Evolutionary conservation across 2,797 vertebrate genomes (phyloP).

Genomic region (Mareca penelope): DNA sequence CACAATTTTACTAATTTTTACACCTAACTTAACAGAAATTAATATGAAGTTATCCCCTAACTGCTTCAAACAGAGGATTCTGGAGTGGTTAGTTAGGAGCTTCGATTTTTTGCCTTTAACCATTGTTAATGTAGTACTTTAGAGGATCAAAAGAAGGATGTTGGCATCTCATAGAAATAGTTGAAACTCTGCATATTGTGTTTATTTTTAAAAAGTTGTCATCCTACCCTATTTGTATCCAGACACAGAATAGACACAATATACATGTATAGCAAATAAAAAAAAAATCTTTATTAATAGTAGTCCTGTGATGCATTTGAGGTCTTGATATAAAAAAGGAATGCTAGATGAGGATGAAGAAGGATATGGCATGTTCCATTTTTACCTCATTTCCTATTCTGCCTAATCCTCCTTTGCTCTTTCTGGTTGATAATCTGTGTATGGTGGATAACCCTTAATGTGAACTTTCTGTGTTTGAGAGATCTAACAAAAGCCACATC

Average conservation of each 20-base stretch:
- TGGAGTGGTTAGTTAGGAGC: background rate
- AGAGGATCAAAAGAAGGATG: background rate
- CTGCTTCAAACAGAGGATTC: background rate
- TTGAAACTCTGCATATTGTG: background rate
- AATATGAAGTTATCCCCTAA: background rate
- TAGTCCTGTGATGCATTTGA: background rate
- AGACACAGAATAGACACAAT: background rate
- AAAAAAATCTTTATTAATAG: background rate
- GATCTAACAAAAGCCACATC: background rate
- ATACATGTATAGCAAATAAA: background rate
- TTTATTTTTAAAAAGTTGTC: background rate
- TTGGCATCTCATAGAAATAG: background rate
- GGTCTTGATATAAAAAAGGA: background rate
- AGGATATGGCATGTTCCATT: background rate
- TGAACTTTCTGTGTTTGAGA: background rate
- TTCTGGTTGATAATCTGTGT: background rate
- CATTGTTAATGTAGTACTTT: background rate
- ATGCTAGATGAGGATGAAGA: background rate
- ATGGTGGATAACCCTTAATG: background rate
- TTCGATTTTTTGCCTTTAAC: background rate
- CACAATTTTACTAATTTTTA: background rate
- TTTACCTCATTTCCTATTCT: background rate
- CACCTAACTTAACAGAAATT: background rate
- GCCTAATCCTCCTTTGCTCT: background rate
- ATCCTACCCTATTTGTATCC: background rate